Percentiles rank a stretch among this genome's conserved stretches.
Evolutionary conservation across 2,888 invertebrate genomes (phyloP).

Genomic region (Stegophylla sp.): DNA sequence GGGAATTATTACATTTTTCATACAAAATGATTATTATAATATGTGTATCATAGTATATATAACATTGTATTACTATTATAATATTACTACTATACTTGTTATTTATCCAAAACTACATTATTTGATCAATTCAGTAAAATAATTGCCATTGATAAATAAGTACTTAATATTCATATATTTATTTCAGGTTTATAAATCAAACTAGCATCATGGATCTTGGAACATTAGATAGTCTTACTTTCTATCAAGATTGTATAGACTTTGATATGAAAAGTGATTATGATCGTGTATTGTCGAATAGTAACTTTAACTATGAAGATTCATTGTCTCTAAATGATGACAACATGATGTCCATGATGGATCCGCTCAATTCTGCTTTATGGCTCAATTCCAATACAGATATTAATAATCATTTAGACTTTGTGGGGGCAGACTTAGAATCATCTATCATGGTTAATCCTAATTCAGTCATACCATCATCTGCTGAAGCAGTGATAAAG

Average conservation of each 20-base stretch:
- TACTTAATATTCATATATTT: background rate
- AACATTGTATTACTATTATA: too few relatives aligned
- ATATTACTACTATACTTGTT: too few relatives aligned
- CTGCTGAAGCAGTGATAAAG: slow-evolving; percentile 63
- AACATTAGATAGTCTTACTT: slow-evolving; percentile 48
- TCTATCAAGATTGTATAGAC: slow-evolving; percentile 58
- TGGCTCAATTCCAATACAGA: slow-evolving; percentile 60
- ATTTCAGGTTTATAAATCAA: slow-evolving; percentile 19
- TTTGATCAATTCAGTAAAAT: too few relatives aligned
- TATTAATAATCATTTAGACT: slow-evolving; percentile 61
- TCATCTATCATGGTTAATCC: slow-evolving; percentile 83
- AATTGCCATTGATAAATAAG: too few relatives aligned
- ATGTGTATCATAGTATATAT: too few relatives aligned
- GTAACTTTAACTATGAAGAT: slow-evolving; percentile 52
- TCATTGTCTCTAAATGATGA: slow-evolving; percentile 52
- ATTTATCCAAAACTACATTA: too few relatives aligned
- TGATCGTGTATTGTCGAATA: slow-evolving; percentile 46
- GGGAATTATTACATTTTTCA: background rate
- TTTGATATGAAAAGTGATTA: slow-evolving; percentile 57
- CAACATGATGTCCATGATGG: slow-evolving; percentile 50
- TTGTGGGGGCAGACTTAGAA: slow-evolving; percentile 61
- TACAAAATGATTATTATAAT: too few relatives aligned
- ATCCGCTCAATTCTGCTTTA: slow-evolving; percentile 49
- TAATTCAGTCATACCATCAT: slow-evolving; percentile 85
- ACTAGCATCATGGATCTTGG: slow-evolving; percentile 42